Conservation (phyloP, 53 echinoderm and acorn worm species). For the Echinometra lucunter region DNA sequence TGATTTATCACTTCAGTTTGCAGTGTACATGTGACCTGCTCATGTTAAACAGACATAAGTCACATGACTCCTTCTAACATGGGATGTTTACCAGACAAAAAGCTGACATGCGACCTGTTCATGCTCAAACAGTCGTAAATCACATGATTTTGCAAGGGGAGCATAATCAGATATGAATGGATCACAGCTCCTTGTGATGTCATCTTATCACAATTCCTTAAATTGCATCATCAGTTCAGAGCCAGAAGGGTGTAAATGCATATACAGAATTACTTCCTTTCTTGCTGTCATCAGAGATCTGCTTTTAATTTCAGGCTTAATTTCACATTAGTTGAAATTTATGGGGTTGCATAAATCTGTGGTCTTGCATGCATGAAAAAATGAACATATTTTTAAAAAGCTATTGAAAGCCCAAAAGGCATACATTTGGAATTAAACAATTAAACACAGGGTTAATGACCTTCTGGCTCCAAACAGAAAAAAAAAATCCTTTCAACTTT, state of each 20-base stretch:
- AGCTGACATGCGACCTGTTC: not conserved
- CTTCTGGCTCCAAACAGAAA: too few relatives aligned
- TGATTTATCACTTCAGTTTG: not conserved
- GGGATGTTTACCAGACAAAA: not conserved
- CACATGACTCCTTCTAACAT: not conserved
- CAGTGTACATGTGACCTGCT: not conserved
- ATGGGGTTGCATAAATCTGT: not conserved
- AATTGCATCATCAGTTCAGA: too few relatives aligned
- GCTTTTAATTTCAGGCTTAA: not conserved
- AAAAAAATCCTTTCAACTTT: too few relatives aligned
- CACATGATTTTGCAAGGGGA: not conserved
- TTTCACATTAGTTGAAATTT: not conserved
- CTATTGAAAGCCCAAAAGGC: too few relatives aligned
- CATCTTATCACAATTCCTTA: not conserved
- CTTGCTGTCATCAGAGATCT: too few relatives aligned
- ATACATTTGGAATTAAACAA: too few relatives aligned
- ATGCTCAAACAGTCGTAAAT: constrained; percentile 2
- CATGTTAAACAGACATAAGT: not conserved
- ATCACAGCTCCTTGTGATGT: not conserved
- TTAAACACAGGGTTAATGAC: too few relatives aligned
- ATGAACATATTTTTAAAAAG: too few relatives aligned
- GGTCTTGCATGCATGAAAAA: not conserved
- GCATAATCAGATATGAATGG: not conserved
- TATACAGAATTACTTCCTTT: too few relatives aligned
- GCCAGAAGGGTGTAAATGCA: too few relatives aligned